Evolutionary conservation across 2,113 vertebrate species (phyloP), one percentile per base, ranked within the genome.

Genomic region (Clupea harengus): DNA sequence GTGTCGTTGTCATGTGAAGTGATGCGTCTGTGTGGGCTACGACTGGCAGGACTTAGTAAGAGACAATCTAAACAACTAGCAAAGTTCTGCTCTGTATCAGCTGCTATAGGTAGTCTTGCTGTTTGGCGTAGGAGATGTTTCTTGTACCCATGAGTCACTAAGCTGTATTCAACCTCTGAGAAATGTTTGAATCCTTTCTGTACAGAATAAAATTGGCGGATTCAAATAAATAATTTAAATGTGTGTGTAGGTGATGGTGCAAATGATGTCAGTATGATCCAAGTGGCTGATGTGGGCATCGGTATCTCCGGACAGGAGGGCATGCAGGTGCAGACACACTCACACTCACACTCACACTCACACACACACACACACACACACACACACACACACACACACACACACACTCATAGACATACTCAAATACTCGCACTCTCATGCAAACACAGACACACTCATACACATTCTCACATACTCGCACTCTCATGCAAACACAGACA

Each of bases 201-300:
- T n/a, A n/a, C n/a, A n/a, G n/a, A n/a, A n/a, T n/a, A n/a, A n/a
- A n/a, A n/a, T n/a, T n/a, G n/a, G n/a, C n/a, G n/a, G n/a, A n/a
- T n/a, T n/a, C n/a, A n/a, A n/a, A n/a, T n/a, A n/a, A n/a, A n/a
- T n/a, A n/a, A n/a, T n/a, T n/a, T n/a, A n/a, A n/a, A n/a, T n/a
- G 22, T 18, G 25, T 1, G 82, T 45, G 82, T 45, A 97, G 96
- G 96, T 92, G 96, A 97, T 47, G 96, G 96, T 82, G 96, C 96
- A 87, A 97, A 97, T 83, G 96, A 97, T 46, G 96, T 97, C 54
- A 96, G 96, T 83, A 97, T 97, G 96, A 97, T 97, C 88, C 96
- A 97, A 49, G 92, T 96, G 84, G 96, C 96, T 84, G 94, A 97
- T 84, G 90, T 89, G 20, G 96, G 96, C 45, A 91, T 97, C 72